These are phyloP conservation scores for Xanthorhoe spadicearia DNA, from an alignment of 2,888 invertebrate genomes.

Conservation along the genomic window DNA sequence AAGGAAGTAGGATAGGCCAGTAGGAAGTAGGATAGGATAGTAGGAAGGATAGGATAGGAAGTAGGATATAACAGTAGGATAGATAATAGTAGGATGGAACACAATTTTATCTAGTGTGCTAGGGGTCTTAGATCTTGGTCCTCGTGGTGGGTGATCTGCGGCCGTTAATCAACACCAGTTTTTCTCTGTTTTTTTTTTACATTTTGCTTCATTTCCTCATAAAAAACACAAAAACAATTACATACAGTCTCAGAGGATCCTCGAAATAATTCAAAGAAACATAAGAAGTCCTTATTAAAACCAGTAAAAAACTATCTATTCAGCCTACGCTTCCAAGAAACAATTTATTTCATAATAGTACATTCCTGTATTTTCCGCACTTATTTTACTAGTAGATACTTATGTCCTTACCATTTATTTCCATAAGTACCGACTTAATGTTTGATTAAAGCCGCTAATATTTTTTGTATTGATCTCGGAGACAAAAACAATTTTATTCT, in stretches of 20 bases:
- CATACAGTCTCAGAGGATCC: background rate
- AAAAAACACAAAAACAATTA: background rate
- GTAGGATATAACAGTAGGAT: too few species aligned
- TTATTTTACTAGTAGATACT: conserved; percentile 11
- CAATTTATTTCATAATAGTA: background rate
- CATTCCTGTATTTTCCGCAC: background rate
- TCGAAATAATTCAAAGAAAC: background rate
- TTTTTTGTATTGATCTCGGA: conserved; percentile 22
- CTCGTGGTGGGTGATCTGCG: too few species aligned
- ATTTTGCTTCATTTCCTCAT: background rate
- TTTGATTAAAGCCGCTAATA: conserved; percentile 29
- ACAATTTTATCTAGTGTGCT: too few species aligned
- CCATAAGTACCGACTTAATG: conserved; percentile 25
- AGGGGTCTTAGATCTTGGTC: too few species aligned
- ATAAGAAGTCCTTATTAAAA: background rate
- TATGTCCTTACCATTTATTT: conserved; percentile 16
- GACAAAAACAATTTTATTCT: conserved; percentile 25
- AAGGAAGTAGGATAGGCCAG: too few species aligned
- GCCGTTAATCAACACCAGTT: background rate
- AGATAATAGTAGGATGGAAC: too few species aligned
- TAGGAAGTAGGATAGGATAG: too few species aligned
- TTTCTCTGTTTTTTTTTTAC: background rate
- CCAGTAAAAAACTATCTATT: background rate
- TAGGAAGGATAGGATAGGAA: too few species aligned
- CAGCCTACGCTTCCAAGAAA: background rate